A percentile compares a stretch with the other conserved stretches of the same genome.
Evolutionary conservation across 2,797 vertebrate species (phyloP).

Genomic region (Aotus griseimembra): DNA sequence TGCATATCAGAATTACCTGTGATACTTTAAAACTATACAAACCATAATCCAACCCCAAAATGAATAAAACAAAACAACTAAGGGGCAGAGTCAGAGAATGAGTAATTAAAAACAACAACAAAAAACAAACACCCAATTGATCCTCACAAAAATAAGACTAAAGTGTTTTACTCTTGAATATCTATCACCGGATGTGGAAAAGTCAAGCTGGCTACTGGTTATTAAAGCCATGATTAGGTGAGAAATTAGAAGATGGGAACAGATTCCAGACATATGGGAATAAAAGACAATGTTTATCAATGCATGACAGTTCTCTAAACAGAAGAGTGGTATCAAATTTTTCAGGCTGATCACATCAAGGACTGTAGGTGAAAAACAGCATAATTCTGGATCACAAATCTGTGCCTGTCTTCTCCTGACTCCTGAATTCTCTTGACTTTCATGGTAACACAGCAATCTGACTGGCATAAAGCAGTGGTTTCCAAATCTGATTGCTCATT

Average conservation of each 20-base stretch:
- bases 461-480: neutral
- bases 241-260: conserved; percentile 5
- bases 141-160: neutral
- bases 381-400: neutral
- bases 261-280: neutral
- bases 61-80: neutral
- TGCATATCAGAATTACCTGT: conserved; percentile 11
- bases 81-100: neutral
- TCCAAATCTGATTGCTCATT: neutral
- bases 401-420: neutral
- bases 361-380: neutral
- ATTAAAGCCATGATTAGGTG: neutral
- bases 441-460: neutral
- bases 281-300: conserved; percentile 33
- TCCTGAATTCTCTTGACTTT: conserved; percentile 11
- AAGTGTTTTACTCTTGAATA: conserved; percentile 10
- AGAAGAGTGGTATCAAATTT: neutral
- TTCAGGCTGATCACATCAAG: conserved; percentile 1
- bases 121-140: neutral
- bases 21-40: neutral
- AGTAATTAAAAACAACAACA: neutral
- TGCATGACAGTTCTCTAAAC: neutral
- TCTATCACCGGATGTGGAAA: neutral
- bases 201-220: neutral
- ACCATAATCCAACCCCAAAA: neutral